These are phyloP conservation scores for Ascaphus truei DNA, from an alignment of 2,113 vertebrate genomes.

Conservation along the genomic window DNA sequence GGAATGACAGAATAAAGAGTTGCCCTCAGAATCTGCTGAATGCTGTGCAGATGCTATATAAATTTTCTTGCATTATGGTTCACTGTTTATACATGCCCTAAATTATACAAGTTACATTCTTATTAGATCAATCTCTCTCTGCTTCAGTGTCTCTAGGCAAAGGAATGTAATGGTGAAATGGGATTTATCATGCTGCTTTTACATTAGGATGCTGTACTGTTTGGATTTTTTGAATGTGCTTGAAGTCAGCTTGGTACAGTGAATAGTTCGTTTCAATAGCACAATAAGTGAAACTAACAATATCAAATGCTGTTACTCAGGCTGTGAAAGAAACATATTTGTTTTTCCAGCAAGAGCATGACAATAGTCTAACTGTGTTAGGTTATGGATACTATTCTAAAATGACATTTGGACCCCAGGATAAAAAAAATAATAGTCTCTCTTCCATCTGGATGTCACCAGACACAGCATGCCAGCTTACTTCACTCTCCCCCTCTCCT, in stretches of 20 bases:
- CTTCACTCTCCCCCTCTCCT: background rate
- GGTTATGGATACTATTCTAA: background rate
- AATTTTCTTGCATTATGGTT: constrained; percentile 27
- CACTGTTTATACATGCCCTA: constrained; percentile 30
- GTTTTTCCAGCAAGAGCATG: background rate
- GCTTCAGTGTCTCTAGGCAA: constrained; percentile 29
- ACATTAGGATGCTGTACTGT: constrained; percentile 24
- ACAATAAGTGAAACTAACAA: constrained; percentile 23
- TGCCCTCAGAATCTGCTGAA: background rate
- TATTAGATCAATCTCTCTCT: constrained; percentile 30
- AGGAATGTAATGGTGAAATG: constrained; percentile 18
- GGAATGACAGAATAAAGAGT: constrained; percentile 33
- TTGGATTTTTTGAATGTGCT: constrained; percentile 15
- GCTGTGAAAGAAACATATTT: constrained; percentile 15
- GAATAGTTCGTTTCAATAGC: constrained; percentile 8
- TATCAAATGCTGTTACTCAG: constrained; percentile 6
- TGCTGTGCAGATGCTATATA: constrained; percentile 31
- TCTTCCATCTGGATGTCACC: background rate
- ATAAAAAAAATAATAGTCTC: background rate
- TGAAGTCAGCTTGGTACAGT: constrained; percentile 15
- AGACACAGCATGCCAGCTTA: background rate
- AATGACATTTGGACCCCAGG: background rate
- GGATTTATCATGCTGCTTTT: constrained; percentile 26
- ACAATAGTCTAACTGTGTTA: constrained; percentile 12
- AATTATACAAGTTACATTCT: constrained; percentile 36